Percentiles rank a stretch among this genome's conserved stretches.
These are phyloP conservation scores for Rhingia campestris DNA, from an alignment of 2,888 invertebrate species.

Conservation along the genomic window DNA sequence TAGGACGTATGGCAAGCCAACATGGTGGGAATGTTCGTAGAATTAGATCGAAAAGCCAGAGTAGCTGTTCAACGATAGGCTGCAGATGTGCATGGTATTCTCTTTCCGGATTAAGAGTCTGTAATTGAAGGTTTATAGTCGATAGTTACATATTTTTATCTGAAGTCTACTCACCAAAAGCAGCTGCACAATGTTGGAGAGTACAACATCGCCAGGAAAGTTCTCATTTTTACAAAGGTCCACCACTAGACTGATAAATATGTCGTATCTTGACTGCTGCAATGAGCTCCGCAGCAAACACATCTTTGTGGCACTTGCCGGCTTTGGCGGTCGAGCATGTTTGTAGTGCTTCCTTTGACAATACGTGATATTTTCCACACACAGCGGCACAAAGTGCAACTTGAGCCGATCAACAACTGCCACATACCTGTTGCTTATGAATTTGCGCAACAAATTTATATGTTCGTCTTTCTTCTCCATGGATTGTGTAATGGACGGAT, in stretches of 20 bases:
- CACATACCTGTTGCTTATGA: slow-evolving; percentile 80
- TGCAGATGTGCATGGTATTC: slow-evolving; percentile 65
- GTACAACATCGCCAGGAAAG: slow-evolving; percentile 79
- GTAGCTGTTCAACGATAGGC: slow-evolving; percentile 76
- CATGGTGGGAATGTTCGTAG: slow-evolving; percentile 81
- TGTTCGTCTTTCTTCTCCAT: slow-evolving; percentile 21
- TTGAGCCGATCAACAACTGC: slow-evolving; percentile 78
- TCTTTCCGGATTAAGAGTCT: slow-evolving; percentile 76
- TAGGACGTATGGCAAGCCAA: slow-evolving; percentile 79
- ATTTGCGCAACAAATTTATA: slow-evolving; percentile 76
- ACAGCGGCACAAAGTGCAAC: slow-evolving; percentile 78
- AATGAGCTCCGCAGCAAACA: slow-evolving; percentile 76
- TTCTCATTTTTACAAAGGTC: slow-evolving; percentile 79
- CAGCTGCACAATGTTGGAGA: slow-evolving; percentile 79
- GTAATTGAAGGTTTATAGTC: background rate
- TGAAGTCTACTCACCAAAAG: slow-evolving; percentile 77
- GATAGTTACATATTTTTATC: background rate
- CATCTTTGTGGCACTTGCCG: slow-evolving; percentile 75
- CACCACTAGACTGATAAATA: slow-evolving; percentile 78
- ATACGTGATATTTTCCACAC: slow-evolving; percentile 78
- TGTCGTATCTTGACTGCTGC: slow-evolving; percentile 78
- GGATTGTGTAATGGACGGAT: background rate
- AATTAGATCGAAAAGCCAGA: slow-evolving; percentile 78
- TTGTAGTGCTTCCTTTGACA: slow-evolving; percentile 79
- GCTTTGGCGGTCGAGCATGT: slow-evolving; percentile 76